phyloP scores from a whole-genome alignment of 1,140 invertebrate genomes.

The Portunus trituberculatus region DNA sequence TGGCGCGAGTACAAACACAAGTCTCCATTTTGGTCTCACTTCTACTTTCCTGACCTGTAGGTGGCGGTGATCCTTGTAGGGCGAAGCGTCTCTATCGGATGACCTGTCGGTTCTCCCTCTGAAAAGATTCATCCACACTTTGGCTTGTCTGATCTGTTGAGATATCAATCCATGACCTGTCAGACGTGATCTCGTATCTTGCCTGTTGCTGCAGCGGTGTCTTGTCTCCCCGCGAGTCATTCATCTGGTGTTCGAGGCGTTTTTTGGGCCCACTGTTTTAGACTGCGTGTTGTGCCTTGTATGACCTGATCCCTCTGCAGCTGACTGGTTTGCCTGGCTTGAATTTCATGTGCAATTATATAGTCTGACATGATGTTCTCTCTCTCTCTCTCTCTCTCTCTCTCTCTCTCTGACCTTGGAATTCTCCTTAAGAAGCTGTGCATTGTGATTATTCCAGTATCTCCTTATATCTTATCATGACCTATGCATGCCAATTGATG shows the following conservation, averaged over 20 bases:
- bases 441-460: background rate
- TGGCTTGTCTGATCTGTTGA: background rate
- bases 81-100: background rate
- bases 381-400: conserved; percentile 11
- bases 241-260: background rate
- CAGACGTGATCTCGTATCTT: background rate
- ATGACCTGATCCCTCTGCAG: background rate
- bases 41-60: background rate
- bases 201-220: background rate
- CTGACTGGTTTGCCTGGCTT: background rate
- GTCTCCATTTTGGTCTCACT: background rate
- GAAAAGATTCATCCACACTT: background rate
- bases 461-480: background rate
- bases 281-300: background rate
- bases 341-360: background rate
- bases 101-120: background rate
- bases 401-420: background rate
- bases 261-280: background rate
- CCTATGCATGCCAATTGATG: background rate
- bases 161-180: background rate
- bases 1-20: no score
- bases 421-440: background rate
- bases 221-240: background rate
- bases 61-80: background rate
- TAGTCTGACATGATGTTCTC: background rate